These are phyloP conservation scores for Novumbra hubbsi DNA, from an alignment of 2,797 vertebrate genomes.

Conservation along the genomic window DNA sequence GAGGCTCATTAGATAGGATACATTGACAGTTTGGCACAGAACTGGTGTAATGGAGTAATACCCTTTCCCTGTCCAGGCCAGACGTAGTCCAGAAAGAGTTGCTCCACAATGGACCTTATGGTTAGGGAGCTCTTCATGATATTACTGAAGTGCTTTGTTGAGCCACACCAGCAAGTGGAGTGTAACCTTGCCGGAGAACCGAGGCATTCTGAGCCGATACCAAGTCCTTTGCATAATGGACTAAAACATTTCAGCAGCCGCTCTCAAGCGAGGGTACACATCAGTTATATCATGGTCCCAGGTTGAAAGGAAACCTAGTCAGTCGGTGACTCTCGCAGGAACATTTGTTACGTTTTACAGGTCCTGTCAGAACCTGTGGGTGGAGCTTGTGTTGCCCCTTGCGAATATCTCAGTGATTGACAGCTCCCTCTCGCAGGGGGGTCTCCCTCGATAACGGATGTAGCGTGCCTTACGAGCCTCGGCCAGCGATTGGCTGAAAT, in stretches of 20 bases:
- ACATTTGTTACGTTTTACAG: neutral
- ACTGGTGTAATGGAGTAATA: neutral
- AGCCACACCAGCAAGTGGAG: too few relatives aligned
- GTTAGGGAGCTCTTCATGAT: neutral
- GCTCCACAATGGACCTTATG: neutral
- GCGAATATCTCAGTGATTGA: conserved; percentile 32
- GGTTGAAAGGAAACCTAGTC: neutral
- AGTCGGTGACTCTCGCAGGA: neutral
- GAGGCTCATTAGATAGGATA: neutral
- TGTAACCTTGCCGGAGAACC: neutral
- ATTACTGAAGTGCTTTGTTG: neutral
- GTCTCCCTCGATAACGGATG: conserved; percentile 62
- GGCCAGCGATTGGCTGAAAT: conserved; percentile 57
- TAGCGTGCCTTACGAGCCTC: conserved; percentile 69
- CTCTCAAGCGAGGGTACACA: too few relatives aligned
- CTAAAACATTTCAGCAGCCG: neutral
- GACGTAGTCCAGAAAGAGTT: neutral
- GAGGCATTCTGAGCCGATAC: neutral
- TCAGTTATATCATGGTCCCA: neutral
- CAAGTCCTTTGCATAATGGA: neutral
- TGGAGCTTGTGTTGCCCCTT: neutral
- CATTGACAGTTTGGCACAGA: neutral
- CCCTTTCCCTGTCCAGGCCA: neutral
- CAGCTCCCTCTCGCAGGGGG: conserved; percentile 54
- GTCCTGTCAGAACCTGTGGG: neutral